Conservation (phyloP, 2,888 invertebrate genomes). For the Platycnemis pennipes region DNA sequence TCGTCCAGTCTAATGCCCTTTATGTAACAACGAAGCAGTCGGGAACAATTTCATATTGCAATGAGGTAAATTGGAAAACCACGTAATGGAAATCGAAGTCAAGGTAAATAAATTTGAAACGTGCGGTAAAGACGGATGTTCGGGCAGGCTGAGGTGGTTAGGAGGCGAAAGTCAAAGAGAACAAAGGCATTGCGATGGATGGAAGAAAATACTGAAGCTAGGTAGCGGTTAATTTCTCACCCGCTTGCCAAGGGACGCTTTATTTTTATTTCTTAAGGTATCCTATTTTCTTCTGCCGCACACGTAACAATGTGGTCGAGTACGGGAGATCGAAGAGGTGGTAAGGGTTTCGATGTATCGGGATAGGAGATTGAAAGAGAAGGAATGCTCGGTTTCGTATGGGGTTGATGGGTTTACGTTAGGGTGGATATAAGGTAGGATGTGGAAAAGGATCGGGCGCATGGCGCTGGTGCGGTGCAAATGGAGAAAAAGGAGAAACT, state of each 20-base stretch:
- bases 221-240: too few relatives aligned
- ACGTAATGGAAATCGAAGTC: too few relatives aligned
- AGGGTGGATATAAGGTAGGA: not conserved
- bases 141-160: not conserved
- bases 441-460: not conserved
- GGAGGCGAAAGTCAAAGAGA: not conserved
- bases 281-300: not conserved
- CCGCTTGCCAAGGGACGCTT: too few relatives aligned
- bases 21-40: too few relatives aligned
- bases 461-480: too few relatives aligned
- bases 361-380: conserved; percentile 72
- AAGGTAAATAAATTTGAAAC: too few relatives aligned
- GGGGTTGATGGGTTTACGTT: conserved; percentile 68
- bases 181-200: not conserved
- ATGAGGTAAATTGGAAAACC: too few relatives aligned
- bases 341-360: not conserved
- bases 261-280: too few relatives aligned
- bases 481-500: too few relatives aligned
- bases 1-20: too few relatives aligned
- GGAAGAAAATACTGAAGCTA: not conserved
- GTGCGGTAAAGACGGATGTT: too few relatives aligned
- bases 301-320: conserved; percentile 1
- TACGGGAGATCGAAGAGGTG: not conserved
- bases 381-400: conserved; percentile 70
- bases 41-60: too few relatives aligned